Conservation (phyloP, 2,113 vertebrate genomes). For the Halcyon malimbica region DNA sequence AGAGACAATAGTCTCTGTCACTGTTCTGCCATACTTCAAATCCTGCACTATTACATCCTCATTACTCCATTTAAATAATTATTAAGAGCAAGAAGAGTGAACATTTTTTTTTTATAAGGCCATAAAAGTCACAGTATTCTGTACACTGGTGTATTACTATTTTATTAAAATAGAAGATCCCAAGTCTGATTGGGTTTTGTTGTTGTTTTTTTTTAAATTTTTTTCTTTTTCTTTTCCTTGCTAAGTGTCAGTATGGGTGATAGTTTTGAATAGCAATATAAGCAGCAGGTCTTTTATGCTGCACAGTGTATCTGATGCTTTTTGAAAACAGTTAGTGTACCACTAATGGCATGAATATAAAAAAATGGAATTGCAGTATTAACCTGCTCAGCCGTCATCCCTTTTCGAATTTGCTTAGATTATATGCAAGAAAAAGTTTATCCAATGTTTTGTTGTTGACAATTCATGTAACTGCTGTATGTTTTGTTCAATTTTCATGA, state of each 20-base stretch:
- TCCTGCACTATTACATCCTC: not conserved
- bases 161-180: not conserved
- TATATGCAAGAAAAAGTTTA: not conserved
- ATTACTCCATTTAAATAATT: not conserved
- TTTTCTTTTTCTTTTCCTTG: not conserved
- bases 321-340: not conserved
- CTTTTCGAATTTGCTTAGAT: not conserved
- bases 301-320: not conserved
- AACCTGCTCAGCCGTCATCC: not conserved
- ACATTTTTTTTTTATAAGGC: not conserved
- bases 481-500: not conserved
- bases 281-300: not conserved
- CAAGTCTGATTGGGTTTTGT: not conserved
- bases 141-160: accelerated
- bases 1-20: not conserved
- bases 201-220: not conserved
- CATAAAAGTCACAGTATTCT: not conserved
- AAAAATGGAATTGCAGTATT: not conserved
- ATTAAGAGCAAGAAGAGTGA: not conserved
- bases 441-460: not conserved
- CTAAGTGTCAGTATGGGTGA: not conserved
- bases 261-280: not conserved
- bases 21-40: not conserved
- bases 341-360: not conserved
- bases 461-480: not conserved